phyloP scores from a whole-genome alignment of 2,113 vertebrate genomes.

The Ceyx melanurus region DNA sequence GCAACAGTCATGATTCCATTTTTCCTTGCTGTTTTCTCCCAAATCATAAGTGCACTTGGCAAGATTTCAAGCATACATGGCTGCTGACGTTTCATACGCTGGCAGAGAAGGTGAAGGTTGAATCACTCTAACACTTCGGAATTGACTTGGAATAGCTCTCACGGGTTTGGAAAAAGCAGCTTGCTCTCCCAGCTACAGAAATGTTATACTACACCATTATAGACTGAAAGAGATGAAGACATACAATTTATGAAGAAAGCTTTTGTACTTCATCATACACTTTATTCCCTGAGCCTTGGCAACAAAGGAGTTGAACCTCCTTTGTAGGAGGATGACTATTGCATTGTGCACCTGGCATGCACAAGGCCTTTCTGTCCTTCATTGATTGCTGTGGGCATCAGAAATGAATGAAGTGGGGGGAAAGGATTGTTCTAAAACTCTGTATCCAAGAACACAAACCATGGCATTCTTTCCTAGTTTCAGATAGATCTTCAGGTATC shows the following conservation, averaged over 20 bases:
- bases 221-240: background rate
- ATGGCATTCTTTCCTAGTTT: background rate
- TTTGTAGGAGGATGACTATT: constrained; percentile 15
- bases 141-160: constrained; percentile 39
- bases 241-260: background rate
- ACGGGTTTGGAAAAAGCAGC: constrained; percentile 36
- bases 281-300: constrained; percentile 28
- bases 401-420: background rate
- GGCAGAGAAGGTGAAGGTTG: constrained; percentile 58
- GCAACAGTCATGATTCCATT: constrained; percentile 5
- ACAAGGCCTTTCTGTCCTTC: constrained; percentile 13
- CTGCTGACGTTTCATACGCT: background rate
- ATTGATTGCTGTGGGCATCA: constrained; percentile 35
- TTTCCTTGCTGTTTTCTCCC: constrained; percentile 31
- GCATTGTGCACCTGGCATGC: constrained; percentile 36
- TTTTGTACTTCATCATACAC: background rate
- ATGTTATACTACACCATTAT: background rate
- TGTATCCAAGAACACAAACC: background rate
- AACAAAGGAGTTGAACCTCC: background rate
- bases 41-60: constrained; percentile 27
- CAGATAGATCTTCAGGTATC: background rate
- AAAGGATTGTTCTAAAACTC: background rate
- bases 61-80: background rate
- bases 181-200: background rate
- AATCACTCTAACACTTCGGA: constrained; percentile 50